Evolutionary conservation across 2,113 vertebrate genomes (phyloP).

Genomic region (Oncorhynchus tshawytscha): DNA sequence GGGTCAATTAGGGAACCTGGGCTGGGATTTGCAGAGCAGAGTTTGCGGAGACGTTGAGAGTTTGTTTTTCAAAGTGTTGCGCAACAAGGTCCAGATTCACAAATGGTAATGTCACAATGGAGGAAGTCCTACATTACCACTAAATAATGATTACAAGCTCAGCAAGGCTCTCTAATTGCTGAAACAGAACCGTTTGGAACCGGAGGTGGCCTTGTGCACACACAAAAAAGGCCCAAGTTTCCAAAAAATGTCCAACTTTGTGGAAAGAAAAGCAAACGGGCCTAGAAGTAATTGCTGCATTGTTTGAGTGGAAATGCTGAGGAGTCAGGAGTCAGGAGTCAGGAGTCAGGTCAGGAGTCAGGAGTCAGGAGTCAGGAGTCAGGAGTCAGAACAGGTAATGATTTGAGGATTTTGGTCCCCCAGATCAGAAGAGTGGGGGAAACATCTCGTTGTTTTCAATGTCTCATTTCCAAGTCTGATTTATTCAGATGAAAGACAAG

Average conservation of each 20-base stretch:
- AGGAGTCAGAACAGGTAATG: neutral
- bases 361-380: neutral
- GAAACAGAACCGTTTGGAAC: slow-evolving; percentile 21
- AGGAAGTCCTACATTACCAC: slow-evolving; percentile 8
- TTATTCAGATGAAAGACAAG: slow-evolving; percentile 17
- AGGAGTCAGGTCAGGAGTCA: neutral
- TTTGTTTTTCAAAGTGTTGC: slow-evolving; percentile 10
- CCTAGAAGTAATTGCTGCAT: neutral
- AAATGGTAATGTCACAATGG: slow-evolving; percentile 29
- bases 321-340: neutral
- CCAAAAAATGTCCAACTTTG: slow-evolving; percentile 3
- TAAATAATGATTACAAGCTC: slow-evolving; percentile 40
- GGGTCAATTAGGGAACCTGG: slow-evolving; percentile 50
- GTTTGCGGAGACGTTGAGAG: slow-evolving; percentile 17
- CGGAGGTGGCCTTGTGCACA: neutral
- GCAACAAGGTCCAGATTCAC: slow-evolving; percentile 33
- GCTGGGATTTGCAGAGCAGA: slow-evolving; percentile 42
- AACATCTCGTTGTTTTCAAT: slow-evolving; percentile 34
- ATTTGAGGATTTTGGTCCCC: slow-evolving; percentile 21
- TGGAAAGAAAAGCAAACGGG: slow-evolving; percentile 19
- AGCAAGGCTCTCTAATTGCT: slow-evolving; percentile 6
- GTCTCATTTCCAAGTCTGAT: slow-evolving; percentile 35
- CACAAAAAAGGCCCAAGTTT: slow-evolving; percentile 19
- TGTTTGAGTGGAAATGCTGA: slow-evolving; percentile 14
- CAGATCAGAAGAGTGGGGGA: neutral